Evolutionary conservation across 2,797 vertebrate species (phyloP).

Genomic region (Thamnophis elegans): DNA sequence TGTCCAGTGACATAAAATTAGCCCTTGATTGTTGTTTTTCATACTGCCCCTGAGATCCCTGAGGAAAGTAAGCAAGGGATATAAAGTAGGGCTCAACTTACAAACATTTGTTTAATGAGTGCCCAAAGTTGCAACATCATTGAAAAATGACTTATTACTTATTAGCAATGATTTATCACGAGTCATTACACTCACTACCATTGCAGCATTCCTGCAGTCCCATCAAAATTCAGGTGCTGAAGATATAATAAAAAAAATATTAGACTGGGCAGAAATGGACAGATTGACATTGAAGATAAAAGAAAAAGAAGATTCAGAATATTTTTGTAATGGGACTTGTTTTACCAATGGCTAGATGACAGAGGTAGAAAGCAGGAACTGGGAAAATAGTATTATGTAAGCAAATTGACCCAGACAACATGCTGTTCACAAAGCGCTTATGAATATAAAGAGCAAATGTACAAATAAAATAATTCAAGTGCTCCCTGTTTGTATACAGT

Average conservation of each 20-base stretch:
- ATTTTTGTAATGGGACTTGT: too few relatives aligned
- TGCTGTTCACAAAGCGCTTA: too few relatives aligned
- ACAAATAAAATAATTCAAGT: neutral
- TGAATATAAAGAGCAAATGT: too few relatives aligned
- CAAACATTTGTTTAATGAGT: neutral
- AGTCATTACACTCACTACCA: neutral
- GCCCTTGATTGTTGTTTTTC: conserved; percentile 14
- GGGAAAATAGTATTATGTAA: too few relatives aligned
- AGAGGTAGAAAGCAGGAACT: too few relatives aligned
- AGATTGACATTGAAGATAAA: too few relatives aligned
- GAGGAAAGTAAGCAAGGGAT: neutral
- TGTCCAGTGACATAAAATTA: conserved; percentile 27
- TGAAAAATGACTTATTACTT: neutral
- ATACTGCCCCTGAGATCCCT: conserved; percentile 20
- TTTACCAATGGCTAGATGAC: too few relatives aligned
- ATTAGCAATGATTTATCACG: neutral
- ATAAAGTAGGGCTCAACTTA: neutral
- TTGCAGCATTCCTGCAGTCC: neutral
- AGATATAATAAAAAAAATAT: too few relatives aligned
- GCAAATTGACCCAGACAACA: too few relatives aligned
- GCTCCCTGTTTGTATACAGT: neutral
- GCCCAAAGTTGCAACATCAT: neutral
- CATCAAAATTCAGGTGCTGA: neutral
- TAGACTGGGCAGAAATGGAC: too few relatives aligned
- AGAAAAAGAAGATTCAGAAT: too few relatives aligned